phyloP scores from a whole-genome alignment of 1,140 invertebrate species.

The Drosophila arawakana region DNA sequence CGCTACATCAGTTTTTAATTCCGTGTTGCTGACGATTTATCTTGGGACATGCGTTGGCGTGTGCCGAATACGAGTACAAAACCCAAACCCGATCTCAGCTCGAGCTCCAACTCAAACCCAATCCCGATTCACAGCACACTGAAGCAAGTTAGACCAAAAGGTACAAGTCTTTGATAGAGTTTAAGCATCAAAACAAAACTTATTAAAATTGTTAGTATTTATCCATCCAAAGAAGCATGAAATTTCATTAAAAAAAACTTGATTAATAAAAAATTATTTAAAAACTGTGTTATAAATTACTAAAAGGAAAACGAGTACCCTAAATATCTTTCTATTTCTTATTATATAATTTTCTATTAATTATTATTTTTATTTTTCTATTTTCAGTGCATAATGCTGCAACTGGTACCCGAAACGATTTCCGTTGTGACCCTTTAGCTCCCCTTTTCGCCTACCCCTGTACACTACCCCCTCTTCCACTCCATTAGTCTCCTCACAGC shows the following conservation, averaged over 20 bases:
- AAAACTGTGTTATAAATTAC: too few relatives aligned
- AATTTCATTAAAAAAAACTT: too few relatives aligned
- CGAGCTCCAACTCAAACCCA: not conserved
- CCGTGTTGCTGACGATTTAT: conserved; percentile 83
- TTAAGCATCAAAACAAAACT: not conserved
- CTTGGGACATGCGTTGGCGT: conserved; percentile 70
- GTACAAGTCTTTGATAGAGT: not conserved
- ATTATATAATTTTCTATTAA: not conserved
- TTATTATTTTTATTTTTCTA: not conserved
- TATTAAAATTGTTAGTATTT: not conserved
- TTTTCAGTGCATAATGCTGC: conserved; percentile 38
- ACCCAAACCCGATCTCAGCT: not conserved
- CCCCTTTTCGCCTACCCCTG: not conserved
- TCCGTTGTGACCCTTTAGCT: conserved; percentile 29
- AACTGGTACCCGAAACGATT: conserved; percentile 30
- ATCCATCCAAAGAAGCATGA: not conserved
- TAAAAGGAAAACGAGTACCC: too few relatives aligned
- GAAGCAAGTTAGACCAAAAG: conserved; percentile 10
- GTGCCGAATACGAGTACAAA: conserved; percentile 50
- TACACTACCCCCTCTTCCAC: conserved; percentile 5
- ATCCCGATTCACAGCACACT: conserved; percentile 22
- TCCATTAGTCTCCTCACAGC: conserved; percentile 4
- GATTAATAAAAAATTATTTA: too few relatives aligned
- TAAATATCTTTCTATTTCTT: not conserved
- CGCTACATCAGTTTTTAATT: conserved; percentile 84